Base-by-base conservation (phyloP, 2,888 invertebrate species). In the Willowsia nigromaculata region DNA sequence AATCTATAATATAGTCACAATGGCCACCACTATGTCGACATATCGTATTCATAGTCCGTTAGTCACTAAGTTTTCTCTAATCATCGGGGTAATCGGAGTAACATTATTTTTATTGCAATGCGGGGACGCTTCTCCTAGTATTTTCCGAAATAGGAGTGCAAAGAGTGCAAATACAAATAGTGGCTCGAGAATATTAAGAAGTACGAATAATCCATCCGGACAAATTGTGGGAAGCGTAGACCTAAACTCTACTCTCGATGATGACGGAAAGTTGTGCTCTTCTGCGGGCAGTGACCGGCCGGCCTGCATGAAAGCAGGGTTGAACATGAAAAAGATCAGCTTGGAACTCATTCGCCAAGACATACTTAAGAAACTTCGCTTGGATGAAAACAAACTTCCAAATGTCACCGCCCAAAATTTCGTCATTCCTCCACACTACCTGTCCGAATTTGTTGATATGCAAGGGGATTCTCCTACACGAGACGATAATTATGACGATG, bases 311-410 rank as follows among this genome's bases (percentile, higher is more conserved):
- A 85, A 88, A 59, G 74, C 80, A 11, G 87, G 85, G 27, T 62
- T 85, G 11, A 91, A 92, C 82, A 92, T 92, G 91, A 93, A 92
- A 82, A 43, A 68, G 40, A 85, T 92, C 13, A 92, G 90, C 74
- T 62, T 93, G 78, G 86, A 92, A 82, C 90, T 92, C 43, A 93
- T 93, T 59, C 84, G 89, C 9, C 91, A 92, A 80, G 93, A 92
- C 50, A 93, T 93, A 65, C 86, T 93, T 15, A 91, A 91, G 56
- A 93, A 92, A 88, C 78, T 93, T 4, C 86, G 91, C 22, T 71
- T 93, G 91, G 93, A 93, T 80, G 92, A 92, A 85, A 92, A 90
- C 81, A 88, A 89, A 18, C 85, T 93, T n/a, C 93, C 93, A 11
- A 93, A 92, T 50, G 84, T 90, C 2, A 91, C 89, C 6, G 90